Evolutionary conservation across 2,113 vertebrate species (phyloP), one percentile per base, ranked within the genome.

Genomic region (Malaclemys terrapin): DNA sequence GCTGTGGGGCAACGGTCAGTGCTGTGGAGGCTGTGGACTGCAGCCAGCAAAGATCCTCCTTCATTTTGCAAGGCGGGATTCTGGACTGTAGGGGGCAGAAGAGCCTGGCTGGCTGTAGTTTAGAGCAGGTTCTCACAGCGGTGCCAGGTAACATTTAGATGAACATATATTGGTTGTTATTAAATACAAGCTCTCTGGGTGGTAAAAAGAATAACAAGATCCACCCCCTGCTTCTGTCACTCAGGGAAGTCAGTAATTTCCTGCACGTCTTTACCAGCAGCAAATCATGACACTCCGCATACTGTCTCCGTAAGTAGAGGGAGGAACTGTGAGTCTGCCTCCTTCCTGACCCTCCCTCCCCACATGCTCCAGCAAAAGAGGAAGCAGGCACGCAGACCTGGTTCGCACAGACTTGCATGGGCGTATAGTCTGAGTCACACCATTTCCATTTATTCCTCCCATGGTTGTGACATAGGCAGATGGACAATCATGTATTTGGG

Each of bases 391-490:
- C 7, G 35, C 31, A n/a, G 62, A n/a, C 62, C 35, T n/a, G 62
- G 19, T 72, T 72, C 5, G 9, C 11, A 10, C 3, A 5, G 65
- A n/a, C 65, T 38, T 38, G n/a, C n/a, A 38, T 72, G 35, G 31
- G 62, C 3, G 31, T 35, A 84, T 54, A 69, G 45, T 82, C 56
- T 49, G 89, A 94, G 3, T 10, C 53, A 35, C 7, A 2, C 0
- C 20, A 85, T 25, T 35, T 38, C 14, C 8, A 62, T 6, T 4
- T 5, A 72, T 84, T 85, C 29, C 2, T 69, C n/a, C 65, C 69
- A 38, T 0, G 0, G 5, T 89, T 49, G 20, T 45, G 38, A 78
- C 25, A 25, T 11, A 13, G 22, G 42, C 24, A 47, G n/a, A 47
- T 8, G 10, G 38, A 25, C 38, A 25, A 47, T 24, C 24, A 27